These are phyloP conservation scores for Heliocidaris erythrogramma DNA, from an alignment of 35 echinoderm and acorn worm species.

Conservation along the genomic window DNA sequence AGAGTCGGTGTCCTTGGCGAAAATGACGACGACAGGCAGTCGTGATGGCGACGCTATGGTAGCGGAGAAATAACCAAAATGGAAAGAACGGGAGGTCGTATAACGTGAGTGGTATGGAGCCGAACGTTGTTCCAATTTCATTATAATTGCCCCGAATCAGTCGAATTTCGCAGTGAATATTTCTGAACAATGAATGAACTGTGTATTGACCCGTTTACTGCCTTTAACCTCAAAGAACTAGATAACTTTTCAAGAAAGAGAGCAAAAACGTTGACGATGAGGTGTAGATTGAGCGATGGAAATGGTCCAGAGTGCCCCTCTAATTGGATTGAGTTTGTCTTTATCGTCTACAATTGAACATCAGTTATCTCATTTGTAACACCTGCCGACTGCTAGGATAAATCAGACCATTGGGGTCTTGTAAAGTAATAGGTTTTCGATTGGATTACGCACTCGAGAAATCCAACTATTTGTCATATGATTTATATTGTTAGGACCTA, in stretches of 20 bases:
- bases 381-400: neutral
- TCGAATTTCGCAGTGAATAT: neutral
- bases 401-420: neutral
- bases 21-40: neutral
- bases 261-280: neutral
- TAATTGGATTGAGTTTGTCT: slow-evolving; percentile 8
- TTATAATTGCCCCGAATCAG: neutral
- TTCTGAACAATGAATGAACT: slow-evolving; percentile 1
- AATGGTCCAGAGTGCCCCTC: neutral
- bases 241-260: neutral
- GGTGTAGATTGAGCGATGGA: neutral
- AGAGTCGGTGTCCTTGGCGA: neutral
- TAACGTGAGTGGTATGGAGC: neutral
- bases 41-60: neutral
- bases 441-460: neutral
- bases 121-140: neutral
- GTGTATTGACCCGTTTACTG: neutral
- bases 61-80: neutral
- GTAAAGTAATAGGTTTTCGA: neutral
- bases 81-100: neutral
- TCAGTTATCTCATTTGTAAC: neutral
- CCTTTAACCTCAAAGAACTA: neutral
- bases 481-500: neutral
- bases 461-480: neutral
- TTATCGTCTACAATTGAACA: neutral